Conservation (phyloP, 2,113 vertebrate species). For the Saimiri boliviensis region DNA sequence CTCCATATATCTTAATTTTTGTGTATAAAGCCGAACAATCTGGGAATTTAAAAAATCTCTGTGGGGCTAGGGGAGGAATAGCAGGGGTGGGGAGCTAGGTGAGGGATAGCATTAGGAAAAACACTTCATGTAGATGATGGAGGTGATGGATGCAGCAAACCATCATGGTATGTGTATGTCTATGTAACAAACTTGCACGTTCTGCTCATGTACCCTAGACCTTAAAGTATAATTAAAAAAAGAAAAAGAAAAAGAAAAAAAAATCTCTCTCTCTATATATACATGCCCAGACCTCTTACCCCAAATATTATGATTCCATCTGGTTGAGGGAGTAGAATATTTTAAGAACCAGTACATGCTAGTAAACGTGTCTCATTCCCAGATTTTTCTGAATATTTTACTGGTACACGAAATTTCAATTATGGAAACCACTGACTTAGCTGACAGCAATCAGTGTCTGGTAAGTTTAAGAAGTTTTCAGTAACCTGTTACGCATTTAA, state of each 20-base stretch:
- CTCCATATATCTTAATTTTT: neutral
- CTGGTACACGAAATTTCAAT: neutral
- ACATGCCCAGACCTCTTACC: neutral
- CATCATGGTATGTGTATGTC: too few relatives aligned
- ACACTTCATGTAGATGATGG: too few relatives aligned
- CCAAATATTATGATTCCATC: neutral
- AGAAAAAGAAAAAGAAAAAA: too few relatives aligned
- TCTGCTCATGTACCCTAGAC: too few relatives aligned
- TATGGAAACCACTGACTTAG: conserved; percentile 10
- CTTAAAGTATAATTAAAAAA: too few relatives aligned
- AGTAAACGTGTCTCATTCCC: neutral
- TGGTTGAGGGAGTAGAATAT: neutral
- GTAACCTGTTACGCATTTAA: neutral
- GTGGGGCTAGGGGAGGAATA: too few relatives aligned
- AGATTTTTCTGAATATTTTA: conserved; percentile 14
- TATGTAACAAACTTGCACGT: too few relatives aligned
- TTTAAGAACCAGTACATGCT: neutral
- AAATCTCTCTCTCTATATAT: neutral
- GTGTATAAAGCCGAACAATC: neutral
- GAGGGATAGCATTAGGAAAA: too few relatives aligned
- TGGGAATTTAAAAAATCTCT: neutral
- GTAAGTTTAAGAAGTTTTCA: conserved; percentile 1
- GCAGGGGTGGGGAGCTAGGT: too few relatives aligned
- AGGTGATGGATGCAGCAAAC: too few relatives aligned
- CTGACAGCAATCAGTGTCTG: neutral